A percentile compares a stretch with the other conserved stretches of the same genome.
Conservation (phyloP, 2,888 invertebrate species). For the Odontocolon sp. region DNA sequence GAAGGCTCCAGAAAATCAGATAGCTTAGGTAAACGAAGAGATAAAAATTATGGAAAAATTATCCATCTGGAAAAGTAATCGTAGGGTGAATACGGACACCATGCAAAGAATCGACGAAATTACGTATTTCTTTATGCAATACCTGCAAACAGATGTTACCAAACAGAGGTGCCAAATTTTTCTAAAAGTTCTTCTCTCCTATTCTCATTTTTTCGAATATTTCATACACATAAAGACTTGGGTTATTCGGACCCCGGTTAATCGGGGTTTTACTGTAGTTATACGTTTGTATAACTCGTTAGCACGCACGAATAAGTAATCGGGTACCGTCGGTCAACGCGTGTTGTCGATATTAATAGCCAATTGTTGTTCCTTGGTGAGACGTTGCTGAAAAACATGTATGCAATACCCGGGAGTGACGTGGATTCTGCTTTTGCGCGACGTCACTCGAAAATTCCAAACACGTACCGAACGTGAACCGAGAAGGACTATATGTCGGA, state of each 20-base stretch:
- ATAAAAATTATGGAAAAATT: background rate
- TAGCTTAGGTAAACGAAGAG: background rate
- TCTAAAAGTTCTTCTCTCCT: too few species aligned
- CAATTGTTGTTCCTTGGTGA: constrained; percentile 34
- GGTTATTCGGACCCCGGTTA: too few species aligned
- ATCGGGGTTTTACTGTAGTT: background rate
- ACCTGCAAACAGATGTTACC: too few species aligned
- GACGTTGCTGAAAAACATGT: constrained; percentile 18
- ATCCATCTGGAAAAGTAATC: too few species aligned
- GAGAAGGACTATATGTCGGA: background rate
- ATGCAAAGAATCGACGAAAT: too few species aligned
- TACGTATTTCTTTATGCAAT: too few species aligned
- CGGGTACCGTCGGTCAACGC: constrained; percentile 13
- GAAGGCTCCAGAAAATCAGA: background rate
- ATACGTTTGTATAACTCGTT: too few species aligned
- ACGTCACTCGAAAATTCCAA: constrained; percentile 30
- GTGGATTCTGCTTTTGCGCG: constrained; percentile 7
- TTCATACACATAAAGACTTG: too few species aligned
- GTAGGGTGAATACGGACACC: too few species aligned
- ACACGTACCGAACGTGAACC: constrained; percentile 36
- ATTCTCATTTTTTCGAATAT: too few species aligned
- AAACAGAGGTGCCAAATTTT: too few species aligned
- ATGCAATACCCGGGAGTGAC: constrained; percentile 18
- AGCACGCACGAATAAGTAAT: background rate
- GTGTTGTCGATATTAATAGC: constrained; percentile 41